Percentiles rank a stretch among this genome's conserved stretches.
These are phyloP conservation scores for Acrossocheilus wenchowensis DNA, from an alignment of 2,797 vertebrate genomes.

Conservation along the genomic window DNA sequence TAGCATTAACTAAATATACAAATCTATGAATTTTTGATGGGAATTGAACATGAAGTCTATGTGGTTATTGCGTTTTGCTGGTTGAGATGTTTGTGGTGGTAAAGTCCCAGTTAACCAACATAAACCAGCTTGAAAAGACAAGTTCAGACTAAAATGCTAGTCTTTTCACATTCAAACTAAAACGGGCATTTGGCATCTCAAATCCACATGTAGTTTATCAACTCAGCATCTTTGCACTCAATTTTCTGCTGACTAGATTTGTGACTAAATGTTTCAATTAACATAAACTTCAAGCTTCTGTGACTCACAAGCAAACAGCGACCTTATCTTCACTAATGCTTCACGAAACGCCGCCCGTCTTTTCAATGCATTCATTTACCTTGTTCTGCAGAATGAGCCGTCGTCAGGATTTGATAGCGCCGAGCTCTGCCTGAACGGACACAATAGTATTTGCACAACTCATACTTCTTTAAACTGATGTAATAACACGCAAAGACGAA, in stretches of 20 bases:
- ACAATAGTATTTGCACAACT: constrained; percentile 70
- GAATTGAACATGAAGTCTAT: not conserved
- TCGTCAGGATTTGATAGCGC: constrained; percentile 64
- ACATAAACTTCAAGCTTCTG: constrained; percentile 37
- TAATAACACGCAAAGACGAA: constrained; percentile 62
- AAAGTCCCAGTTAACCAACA: not conserved
- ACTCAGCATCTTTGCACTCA: not conserved
- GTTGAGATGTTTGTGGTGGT: not conserved
- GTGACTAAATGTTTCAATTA: constrained; percentile 70
- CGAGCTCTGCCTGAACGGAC: constrained; percentile 60
- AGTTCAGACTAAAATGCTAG: constrained; percentile 46
- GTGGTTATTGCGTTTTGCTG: not conserved
- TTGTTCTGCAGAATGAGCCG: constrained; percentile 53
- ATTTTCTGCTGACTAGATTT: constrained; percentile 49
- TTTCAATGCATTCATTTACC: constrained; percentile 71
- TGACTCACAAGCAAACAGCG: not conserved
- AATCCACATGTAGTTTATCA: not conserved
- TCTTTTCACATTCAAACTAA: not conserved
- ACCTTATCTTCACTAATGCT: constrained; percentile 13
- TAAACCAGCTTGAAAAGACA: constrained; percentile 40
- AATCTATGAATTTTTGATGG: no score
- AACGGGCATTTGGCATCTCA: not conserved
- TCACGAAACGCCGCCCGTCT: constrained; percentile 56
- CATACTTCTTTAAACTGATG: constrained; percentile 68
- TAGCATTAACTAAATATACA: no score